phyloP scores from a whole-genome alignment of 2,113 vertebrate species.

The Hassar affinis region DNA sequence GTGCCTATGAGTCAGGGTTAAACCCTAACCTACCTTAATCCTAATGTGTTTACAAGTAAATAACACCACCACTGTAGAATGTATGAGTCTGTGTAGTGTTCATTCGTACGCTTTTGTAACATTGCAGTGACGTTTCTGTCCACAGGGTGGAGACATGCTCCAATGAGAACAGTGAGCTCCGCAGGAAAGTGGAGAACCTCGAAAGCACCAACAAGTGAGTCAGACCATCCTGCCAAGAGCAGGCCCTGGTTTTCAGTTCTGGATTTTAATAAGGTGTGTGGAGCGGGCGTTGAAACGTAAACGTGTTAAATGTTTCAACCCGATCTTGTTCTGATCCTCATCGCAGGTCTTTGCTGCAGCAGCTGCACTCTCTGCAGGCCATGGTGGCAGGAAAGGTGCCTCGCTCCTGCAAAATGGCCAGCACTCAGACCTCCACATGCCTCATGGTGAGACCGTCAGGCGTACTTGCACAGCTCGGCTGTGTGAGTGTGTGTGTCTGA shows the following conservation, averaged over 20 bases:
- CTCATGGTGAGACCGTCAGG: constrained; percentile 82
- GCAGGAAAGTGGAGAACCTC: constrained; percentile 92
- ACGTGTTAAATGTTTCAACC: background rate
- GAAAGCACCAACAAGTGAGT: constrained; percentile 93
- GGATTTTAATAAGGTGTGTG: background rate
- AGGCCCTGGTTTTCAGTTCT: background rate
- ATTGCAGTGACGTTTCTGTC: constrained; percentile 56
- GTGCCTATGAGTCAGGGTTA: background rate
- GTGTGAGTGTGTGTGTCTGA: background rate
- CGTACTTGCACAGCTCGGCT: background rate
- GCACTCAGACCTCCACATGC: constrained; percentile 95
- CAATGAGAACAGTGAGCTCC: constrained; percentile 91
- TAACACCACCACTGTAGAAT: background rate
- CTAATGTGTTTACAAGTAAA: background rate
- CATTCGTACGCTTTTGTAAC: constrained; percentile 34
- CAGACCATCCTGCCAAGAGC: background rate
- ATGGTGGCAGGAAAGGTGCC: constrained; percentile 89
- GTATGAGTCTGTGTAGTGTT: too few species aligned
- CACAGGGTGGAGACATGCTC: constrained; percentile 95
- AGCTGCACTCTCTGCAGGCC: constrained; percentile 92
- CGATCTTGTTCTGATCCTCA: background rate
- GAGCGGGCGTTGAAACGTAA: background rate
- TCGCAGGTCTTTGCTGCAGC: constrained; percentile 90
- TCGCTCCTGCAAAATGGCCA: constrained; percentile 84
- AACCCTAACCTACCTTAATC: background rate